These are phyloP conservation scores for Phrynocephalus vlangalii DNA, from an alignment of 2,797 vertebrate species.

Conservation along the genomic window DNA sequence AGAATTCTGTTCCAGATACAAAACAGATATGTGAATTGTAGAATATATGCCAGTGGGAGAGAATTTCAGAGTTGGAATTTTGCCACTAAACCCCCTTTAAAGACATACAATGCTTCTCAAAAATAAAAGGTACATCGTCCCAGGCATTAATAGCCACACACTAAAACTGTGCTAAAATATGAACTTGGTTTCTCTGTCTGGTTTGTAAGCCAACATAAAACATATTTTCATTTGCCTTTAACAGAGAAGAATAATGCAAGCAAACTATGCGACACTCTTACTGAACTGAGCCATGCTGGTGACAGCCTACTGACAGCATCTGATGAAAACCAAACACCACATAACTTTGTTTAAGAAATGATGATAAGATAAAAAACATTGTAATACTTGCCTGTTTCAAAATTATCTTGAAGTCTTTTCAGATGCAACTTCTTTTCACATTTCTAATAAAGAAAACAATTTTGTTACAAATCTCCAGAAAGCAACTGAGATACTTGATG, in stretches of 20 bases:
- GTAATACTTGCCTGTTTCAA: conserved; percentile 85
- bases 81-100: background rate
- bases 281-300: background rate
- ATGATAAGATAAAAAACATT: background rate
- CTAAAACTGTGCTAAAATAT: background rate
- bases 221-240: background rate
- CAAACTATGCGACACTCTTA: background rate
- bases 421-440: conserved; percentile 90
- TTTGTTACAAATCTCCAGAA: conserved; percentile 46
- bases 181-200: background rate
- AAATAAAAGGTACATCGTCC: background rate
- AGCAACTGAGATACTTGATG: background rate
- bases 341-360: background rate
- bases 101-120: background rate
- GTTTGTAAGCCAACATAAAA: background rate
- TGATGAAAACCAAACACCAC: background rate
- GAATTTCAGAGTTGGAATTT: background rate
- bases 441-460: conserved; percentile 81
- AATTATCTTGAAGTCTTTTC: conserved; percentile 91
- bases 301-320: background rate
- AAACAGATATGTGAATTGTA: background rate
- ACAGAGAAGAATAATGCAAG: background rate
- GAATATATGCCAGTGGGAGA: background rate
- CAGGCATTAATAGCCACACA: background rate
- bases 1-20: background rate